Evolutionary conservation across 2,888 invertebrate genomes (phyloP), one percentile per base, ranked within the genome.

Genomic region (Trimorus sp.): DNA sequence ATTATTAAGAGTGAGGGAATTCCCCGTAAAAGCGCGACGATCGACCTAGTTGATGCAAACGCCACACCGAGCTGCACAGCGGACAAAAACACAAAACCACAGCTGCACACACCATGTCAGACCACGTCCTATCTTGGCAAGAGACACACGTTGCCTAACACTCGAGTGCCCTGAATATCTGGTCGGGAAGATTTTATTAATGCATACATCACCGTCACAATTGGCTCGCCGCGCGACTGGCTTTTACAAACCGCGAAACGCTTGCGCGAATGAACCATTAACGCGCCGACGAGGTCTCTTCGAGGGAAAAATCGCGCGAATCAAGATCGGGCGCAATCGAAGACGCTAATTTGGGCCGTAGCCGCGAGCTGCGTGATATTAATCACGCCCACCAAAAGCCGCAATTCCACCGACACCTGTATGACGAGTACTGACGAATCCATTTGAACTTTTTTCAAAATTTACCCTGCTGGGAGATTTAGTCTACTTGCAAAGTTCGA

Each of bases 151-250:
- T 90, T 90, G 88, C 89, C 82, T 88, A 90, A 90, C 75, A 83
- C 84, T 85, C 76, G 75, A 85, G 85, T 87, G 89, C 88, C 89
- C 89, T 89, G 89, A 90, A 90, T 90, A 89, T 89, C 87, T 89
- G 87, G 86, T 79, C 88, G 87, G 86, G 86, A 87, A 87, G 88
- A 89, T 85, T 87, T 88, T 89, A 89, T 88, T 89, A 88, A 88
- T 88, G 87, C 87, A 88, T 86, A 88, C 80, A 80, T 83, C 84
- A 82, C 85, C 85, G 87, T 87, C 89, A 90, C 88, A 87, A 89
- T 89, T 90, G 89, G 90, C 89, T 76, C 75, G 73, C 88, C 87
- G 88, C 89, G 89, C 90, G 90, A 26, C 89, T 90, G 89, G 74
- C 79, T 73, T 81, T 63, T 68, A 63, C 40, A 70, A 76, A 81